Conservation (phyloP, 2,888 invertebrate species). For the Leistus spinibarbis region DNA sequence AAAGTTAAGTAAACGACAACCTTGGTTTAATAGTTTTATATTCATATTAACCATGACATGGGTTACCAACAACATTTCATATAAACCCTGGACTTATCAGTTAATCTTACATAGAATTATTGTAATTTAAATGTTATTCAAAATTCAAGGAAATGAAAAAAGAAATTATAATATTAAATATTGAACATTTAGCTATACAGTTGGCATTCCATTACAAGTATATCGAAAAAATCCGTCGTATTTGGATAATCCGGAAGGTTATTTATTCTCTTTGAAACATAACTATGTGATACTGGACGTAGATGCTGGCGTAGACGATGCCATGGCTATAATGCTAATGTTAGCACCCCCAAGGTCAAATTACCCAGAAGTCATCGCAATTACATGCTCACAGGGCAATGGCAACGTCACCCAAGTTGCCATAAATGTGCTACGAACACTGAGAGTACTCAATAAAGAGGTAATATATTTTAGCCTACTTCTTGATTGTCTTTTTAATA, state of each 20-base stretch:
- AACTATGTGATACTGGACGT: conserved; percentile 56
- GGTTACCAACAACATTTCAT: too few species aligned
- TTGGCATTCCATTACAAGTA: background rate
- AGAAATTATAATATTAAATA: background rate
- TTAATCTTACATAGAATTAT: too few species aligned
- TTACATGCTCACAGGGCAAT: conserved; percentile 64
- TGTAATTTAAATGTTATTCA: too few species aligned
- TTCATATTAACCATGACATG: too few species aligned
- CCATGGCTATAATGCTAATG: conserved; percentile 56
- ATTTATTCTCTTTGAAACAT: background rate
- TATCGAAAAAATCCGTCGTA: background rate
- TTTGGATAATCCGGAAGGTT: background rate
- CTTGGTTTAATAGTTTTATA: too few species aligned
- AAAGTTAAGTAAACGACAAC: too few species aligned
- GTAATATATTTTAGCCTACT: too few species aligned
- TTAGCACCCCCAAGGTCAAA: conserved; percentile 45
- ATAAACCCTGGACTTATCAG: too few species aligned
- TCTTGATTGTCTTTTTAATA: too few species aligned
- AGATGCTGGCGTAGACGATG: conserved; percentile 60
- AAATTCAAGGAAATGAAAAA: too few species aligned
- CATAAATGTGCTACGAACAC: conserved; percentile 59
- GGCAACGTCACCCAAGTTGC: conserved; percentile 58
- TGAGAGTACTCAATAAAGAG: conserved; percentile 53
- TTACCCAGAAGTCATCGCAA: conserved; percentile 58
- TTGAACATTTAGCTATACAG: background rate